Base-by-base conservation (phyloP, 2,888 invertebrate genomes). In the Agrotis clavis region DNA sequence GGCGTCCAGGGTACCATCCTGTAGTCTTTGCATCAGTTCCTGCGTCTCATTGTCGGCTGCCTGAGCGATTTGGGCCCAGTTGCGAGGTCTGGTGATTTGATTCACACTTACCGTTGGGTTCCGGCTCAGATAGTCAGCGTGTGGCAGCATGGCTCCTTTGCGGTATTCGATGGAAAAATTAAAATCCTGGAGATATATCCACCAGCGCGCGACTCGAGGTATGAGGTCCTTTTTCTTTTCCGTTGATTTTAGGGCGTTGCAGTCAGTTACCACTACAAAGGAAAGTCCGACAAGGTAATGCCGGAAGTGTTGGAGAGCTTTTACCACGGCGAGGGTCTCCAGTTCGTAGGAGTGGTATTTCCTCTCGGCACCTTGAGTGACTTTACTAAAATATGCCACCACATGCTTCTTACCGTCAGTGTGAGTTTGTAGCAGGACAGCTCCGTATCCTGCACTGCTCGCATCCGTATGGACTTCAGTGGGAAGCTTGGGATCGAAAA, bases 121-220 rank as follows among this genome's bases (percentile, higher is more conserved):
- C 0, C 74, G 62, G 4, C 67, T 71, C 0, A 82, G 16, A 16
- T 71, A 79, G 18, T 83, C 81, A 0, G 62, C 81, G 13, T 81
- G 81, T 0, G 59, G 47, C 72, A 86, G 83, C 25, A 67, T 61
- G 6, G 51, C 67, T 0, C 85, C 87, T 21, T 83, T 72, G 19
- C 68, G 56, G 57, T 86, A 81, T 1, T 71, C 48, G 0, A 87
- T 77, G 2, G 76, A 54, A n/a, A 85, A 86, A 13, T 77, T 69
- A 14, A 63, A 86, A 1, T 75, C 53, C n/a, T 86, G 87, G 1
- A 84, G 21, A 11, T 64, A 72, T 6, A 78, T 63, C 84, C 82
- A 85, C 84, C 82, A 83, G 0, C 82, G 53, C 16, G 82, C 78
- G 0, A 84, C 79, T 5, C 84, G 48, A 4, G 83, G 83, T 0